Evolutionary conservation across 2,113 vertebrate genomes (phyloP).

Genomic region (Toxotes chatareus): DNA sequence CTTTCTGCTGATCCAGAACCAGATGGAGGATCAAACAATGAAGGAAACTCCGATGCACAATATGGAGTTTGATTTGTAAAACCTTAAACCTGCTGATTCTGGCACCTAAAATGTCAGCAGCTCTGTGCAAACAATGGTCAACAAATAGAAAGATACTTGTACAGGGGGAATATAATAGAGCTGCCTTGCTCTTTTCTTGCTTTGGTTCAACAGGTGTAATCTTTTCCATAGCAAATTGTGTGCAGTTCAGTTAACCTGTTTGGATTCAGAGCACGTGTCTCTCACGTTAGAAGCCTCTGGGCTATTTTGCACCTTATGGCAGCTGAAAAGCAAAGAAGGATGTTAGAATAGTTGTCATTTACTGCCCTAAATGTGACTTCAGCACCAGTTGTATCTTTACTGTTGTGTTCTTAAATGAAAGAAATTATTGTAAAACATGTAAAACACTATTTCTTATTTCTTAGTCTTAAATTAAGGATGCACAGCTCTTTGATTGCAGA

Average conservation of each 20-base stretch:
- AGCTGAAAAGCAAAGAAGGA: neutral
- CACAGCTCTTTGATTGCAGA: neutral
- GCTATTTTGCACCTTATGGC: neutral
- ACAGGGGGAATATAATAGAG: neutral
- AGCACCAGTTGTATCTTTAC: neutral
- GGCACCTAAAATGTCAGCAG: neutral
- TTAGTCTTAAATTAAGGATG: neutral
- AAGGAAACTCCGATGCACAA: neutral
- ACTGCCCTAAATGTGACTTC: neutral
- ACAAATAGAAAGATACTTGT: neutral
- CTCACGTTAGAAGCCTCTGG: neutral
- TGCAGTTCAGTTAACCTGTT: constrained; percentile 4
- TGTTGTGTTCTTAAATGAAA: neutral
- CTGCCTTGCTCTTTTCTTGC: neutral
- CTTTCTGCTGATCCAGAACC: constrained; percentile 44
- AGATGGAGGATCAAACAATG: constrained; percentile 27
- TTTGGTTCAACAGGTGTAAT: constrained; percentile 11
- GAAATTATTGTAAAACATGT: too few relatives aligned
- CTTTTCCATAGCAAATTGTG: constrained; percentile 21
- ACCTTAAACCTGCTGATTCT: constrained; percentile 25
- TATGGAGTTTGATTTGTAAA: constrained; percentile 10
- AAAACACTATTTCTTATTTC: neutral
- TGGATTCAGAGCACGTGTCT: neutral
- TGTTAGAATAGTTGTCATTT: neutral
- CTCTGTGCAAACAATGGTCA: neutral